phyloP scores from a whole-genome alignment of 1,140 invertebrate genomes.

The Pantala flavescens region DNA sequence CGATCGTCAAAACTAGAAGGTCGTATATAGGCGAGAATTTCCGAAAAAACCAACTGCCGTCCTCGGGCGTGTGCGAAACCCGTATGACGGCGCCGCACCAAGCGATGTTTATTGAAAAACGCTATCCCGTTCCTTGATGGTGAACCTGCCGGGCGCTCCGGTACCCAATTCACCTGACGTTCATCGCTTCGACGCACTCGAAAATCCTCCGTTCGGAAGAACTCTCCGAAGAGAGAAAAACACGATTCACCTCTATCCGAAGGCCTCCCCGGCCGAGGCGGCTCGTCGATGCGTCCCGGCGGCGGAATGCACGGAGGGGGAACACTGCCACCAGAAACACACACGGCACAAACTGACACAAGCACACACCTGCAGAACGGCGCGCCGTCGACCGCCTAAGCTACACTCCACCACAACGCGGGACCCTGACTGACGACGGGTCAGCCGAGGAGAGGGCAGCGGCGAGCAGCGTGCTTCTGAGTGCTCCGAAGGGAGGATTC shows the following conservation, averaged over 20 bases:
- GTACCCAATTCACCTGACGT: not conserved
- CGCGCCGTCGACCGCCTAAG: not conserved
- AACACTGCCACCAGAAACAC: not conserved
- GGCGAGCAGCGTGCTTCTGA: not conserved
- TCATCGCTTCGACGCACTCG: not conserved
- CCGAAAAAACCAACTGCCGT: too few relatives aligned
- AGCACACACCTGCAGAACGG: not conserved
- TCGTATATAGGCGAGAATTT: too few relatives aligned
- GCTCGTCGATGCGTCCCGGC: not conserved
- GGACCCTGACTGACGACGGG: not conserved
- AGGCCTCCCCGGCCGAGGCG: not conserved
- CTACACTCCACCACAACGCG: not conserved
- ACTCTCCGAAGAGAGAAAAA: not conserved
- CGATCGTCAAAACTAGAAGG: too few relatives aligned
- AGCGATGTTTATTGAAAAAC: too few relatives aligned
- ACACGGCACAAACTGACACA: not conserved
- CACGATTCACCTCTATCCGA: not conserved
- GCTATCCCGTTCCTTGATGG: too few relatives aligned
- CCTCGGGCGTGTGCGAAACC: too few relatives aligned
- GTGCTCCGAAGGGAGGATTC: constrained; percentile 6
- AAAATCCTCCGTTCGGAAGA: not conserved
- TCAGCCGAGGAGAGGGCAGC: not conserved
- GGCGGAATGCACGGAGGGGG: not conserved
- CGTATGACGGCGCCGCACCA: too few relatives aligned
- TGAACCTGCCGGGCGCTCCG: too few relatives aligned